A percentile compares a stretch with the other conserved stretches of the same genome.
Conservation (phyloP, 2,888 invertebrate species). For the Incurvaria masculella region DNA sequence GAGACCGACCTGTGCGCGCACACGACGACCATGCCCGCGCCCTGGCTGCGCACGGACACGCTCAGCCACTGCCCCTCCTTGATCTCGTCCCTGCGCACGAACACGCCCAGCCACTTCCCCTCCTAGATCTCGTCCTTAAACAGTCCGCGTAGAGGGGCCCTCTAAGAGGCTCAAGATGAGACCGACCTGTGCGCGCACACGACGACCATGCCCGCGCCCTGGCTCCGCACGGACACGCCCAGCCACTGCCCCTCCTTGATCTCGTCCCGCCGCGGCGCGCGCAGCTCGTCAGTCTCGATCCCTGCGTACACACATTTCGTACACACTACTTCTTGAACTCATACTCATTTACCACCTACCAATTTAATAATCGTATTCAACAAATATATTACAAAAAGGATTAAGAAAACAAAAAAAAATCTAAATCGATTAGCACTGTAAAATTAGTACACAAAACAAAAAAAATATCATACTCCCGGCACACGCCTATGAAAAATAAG, state of each 20-base stretch:
- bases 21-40: conserved; percentile 73
- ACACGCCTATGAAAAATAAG: no score
- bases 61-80: conserved; percentile 95
- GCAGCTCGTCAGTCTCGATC: conserved; percentile 58
- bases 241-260: conserved; percentile 94
- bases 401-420: no score
- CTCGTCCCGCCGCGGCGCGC: conserved; percentile 64
- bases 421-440: no score
- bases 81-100: conserved; percentile 84
- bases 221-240: conserved; percentile 89
- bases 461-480: no score
- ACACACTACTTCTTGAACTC: no score
- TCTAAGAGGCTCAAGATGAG: conserved; percentile 22
- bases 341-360: no score
- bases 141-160: no score
- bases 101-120: conserved; percentile 94
- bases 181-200: conserved; percentile 65
- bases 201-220: conserved; percentile 78
- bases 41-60: conserved; percentile 87
- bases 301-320: conserved; percentile 37
- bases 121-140: conserved; percentile 88
- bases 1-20: conserved; percentile 63
- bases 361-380: no score
- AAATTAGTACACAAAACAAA: no score
- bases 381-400: no score